Conservation (phyloP, 2,888 invertebrate genomes). For the Tipula lateralis region DNA sequence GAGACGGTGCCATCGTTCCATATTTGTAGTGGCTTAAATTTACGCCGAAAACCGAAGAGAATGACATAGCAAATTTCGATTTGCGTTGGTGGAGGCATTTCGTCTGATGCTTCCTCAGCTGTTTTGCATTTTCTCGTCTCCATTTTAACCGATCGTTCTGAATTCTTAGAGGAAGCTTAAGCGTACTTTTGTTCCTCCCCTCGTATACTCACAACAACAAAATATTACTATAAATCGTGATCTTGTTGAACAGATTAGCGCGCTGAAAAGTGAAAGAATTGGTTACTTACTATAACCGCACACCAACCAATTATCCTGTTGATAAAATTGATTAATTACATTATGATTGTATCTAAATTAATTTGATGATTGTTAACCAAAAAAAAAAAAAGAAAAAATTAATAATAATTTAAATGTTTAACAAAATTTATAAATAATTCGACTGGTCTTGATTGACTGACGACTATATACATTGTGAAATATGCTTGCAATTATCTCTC, state of each 20-base stretch:
- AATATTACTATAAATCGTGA: not conserved
- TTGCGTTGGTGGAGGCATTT: too few species aligned
- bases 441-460: not conserved
- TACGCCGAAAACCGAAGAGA: too few species aligned
- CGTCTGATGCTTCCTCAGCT: too few species aligned
- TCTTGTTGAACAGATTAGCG: not conserved
- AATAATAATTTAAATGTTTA: too few species aligned
- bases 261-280: not conserved
- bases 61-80: too few species aligned
- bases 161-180: too few species aligned
- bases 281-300: not conserved
- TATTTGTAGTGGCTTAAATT: too few species aligned
- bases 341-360: slow-evolving; percentile 24
- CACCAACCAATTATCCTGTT: slow-evolving; percentile 19
- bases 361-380: not conserved
- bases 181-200: too few species aligned
- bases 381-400: not conserved
- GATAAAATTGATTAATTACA: slow-evolving; percentile 24
- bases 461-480: not conserved
- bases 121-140: too few species aligned
- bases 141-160: too few species aligned
- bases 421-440: not conserved
- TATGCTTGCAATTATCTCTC: not conserved
- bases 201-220: too few species aligned
- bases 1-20: too few species aligned